Evolutionary conservation across 2,888 invertebrate species (phyloP), one percentile per base, ranked within the genome.

Genomic region (Ophion obscuratus): DNA sequence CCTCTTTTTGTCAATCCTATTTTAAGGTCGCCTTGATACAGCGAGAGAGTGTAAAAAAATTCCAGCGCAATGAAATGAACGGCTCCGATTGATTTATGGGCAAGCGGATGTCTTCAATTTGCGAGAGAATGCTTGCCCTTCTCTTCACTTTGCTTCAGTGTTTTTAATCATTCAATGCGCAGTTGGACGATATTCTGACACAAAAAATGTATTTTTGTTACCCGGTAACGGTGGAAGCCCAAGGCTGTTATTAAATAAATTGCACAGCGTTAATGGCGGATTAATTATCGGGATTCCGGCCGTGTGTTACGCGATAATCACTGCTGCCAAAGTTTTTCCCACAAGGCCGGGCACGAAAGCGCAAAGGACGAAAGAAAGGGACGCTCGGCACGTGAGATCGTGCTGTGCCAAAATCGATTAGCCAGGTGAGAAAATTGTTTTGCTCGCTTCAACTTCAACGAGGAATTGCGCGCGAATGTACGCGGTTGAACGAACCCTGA

Each of bases 361-460:
- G 31, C 31, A 74, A 24, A 27, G 31, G 44, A 9, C 53, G 57
- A 44, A 10, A 80, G 10, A 80, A 79, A 75, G 78, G 77, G 75
- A 73, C 31, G 59, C 70, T 17, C 61, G 70, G 62, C 77, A 76
- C 85, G 80, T 81, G 76, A 77, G 76, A 68, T 47, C 17, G 59
- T n/a, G 36, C 44, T 36, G 77, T 83, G 86, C 83, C 83, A 83
- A 81, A 74, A 86, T 86, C 80, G 86, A 86, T 86, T 86, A 86
- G 86, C 57, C 62, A 80, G 83, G 86, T 83, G 83, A 86, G 86
- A 83, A 83, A 81, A 86, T 68, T 68, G 80, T 77, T 68, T 61
- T 47, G 57, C 61, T 81, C 77, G 73, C 73, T 81, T 81, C 81
- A 84, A 73, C 77, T 81, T 44, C 66, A 74, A 74, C 57, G 31